Evolutionary conservation across 2,113 vertebrate species (phyloP), one percentile per base, ranked within the genome.

Genomic region (Pelmatolapia mariae): DNA sequence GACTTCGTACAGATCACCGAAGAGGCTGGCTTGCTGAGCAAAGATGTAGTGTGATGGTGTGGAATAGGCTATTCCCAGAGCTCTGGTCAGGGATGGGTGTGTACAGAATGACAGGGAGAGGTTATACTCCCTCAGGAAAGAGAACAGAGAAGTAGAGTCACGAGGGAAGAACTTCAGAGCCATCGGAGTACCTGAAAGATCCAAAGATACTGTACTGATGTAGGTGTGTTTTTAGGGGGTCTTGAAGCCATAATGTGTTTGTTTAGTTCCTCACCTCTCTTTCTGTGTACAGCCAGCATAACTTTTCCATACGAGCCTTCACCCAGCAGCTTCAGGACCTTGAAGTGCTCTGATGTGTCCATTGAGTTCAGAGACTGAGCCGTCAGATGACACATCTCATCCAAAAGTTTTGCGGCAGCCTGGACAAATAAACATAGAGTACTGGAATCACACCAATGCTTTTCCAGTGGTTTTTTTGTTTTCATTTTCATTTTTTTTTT

Each of bases 101-200:
- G 96, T 93, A 2, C 97, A 98, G 87, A 98, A 97, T 0, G 97
- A 96, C 89, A 97, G 95, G 1, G 97, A 96, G 24, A 98, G 92
- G 38, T 97, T 97, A 9, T 98, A 98, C 92, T 98, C 98, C 66
- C 96, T 91, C 86, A 98, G 94, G 93, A 98, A 98, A 0, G 96
- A 96, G 47, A 95, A 54, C 0, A 96, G 94, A 1, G 93, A 94
- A 1, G 97, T 97, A 0, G 91, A 95, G 68, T 92, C 94, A 6
- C 96, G 96, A 1, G 95, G 95, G 83, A 98, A 97, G 84, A 97
- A 95, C 95, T 98, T 98, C 88, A 98, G 95, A 1, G 97, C 98
- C 95, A 98, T 96, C 0, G 95, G 93, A 0, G 95, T 97, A 2
- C 98, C 98, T 94, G 90, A 7, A 45, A 7, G 12, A 81, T 4